phyloP scores from a whole-genome alignment of 2,888 invertebrate genomes.

The Odontomyia ornata region DNA sequence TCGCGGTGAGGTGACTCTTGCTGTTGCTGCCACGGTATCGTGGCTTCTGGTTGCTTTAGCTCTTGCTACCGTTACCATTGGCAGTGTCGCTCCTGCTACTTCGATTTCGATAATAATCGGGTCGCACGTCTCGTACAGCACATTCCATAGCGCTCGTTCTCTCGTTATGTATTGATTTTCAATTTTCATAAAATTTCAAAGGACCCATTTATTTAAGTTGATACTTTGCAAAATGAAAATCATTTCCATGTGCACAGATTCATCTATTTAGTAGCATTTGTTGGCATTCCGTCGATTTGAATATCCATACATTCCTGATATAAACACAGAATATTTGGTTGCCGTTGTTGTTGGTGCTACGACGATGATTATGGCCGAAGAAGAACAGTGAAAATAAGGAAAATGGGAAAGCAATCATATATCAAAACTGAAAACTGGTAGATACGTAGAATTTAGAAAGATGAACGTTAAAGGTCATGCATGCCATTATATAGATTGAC shows the following conservation, averaged over 20 bases:
- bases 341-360: background rate
- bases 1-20: too few relatives aligned
- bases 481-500: constrained; percentile 7
- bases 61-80: background rate
- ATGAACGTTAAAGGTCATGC: constrained; percentile 22
- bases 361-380: background rate
- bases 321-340: background rate
- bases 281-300: background rate
- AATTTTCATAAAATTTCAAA: constrained; percentile 41
- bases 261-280: constrained; percentile 31
- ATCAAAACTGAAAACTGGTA: background rate
- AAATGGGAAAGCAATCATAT: constrained; percentile 26
- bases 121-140: constrained; percentile 25
- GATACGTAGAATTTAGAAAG: background rate
- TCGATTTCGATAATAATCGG: constrained; percentile 26
- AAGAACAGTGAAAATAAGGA: background rate
- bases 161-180: constrained; percentile 25
- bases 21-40: too few relatives aligned
- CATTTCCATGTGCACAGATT: constrained; percentile 41
- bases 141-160: constrained; percentile 9
- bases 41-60: too few relatives aligned
- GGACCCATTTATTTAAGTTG: constrained; percentile 37
- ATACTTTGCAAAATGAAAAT: constrained; percentile 39
- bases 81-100: background rate
- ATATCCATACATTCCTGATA: background rate